Conservation (phyloP, 2,888 invertebrate genomes). For the Lycia hirtaria region DNA sequence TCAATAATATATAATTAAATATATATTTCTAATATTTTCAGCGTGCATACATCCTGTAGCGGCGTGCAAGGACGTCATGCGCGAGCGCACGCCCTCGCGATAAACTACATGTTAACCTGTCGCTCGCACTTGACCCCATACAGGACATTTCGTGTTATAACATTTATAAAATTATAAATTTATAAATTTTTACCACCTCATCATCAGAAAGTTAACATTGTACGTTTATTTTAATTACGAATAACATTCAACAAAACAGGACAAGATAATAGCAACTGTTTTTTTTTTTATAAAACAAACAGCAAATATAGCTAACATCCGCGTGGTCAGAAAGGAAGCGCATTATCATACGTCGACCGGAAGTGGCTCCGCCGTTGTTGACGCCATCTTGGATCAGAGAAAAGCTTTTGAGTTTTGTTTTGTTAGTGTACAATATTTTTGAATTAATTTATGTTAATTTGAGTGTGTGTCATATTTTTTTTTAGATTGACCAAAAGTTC, state of each 20-base stretch:
- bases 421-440: conserved; percentile 5
- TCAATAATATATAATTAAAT: background rate
- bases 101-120: conserved; percentile 41
- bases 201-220: too few species aligned
- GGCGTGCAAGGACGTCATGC: conserved; percentile 57
- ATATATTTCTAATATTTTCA: background rate
- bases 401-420: conserved; percentile 20
- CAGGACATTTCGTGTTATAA: too few species aligned
- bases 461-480: too few species aligned
- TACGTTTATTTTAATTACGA: too few species aligned
- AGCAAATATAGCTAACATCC: conserved; percentile 25
- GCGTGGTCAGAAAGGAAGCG: conserved; percentile 58
- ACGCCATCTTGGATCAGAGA: conserved; percentile 64
- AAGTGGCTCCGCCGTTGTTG: conserved; percentile 71
- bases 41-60: conserved; percentile 39
- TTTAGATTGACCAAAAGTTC: too few species aligned
- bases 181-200: too few species aligned
- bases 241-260: too few species aligned
- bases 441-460: background rate
- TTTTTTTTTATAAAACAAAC: conserved; percentile 21
- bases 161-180: too few species aligned
- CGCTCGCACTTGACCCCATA: conserved; percentile 44
- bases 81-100: conserved; percentile 50
- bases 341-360: conserved; percentile 72
- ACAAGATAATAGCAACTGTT: too few species aligned